Percentiles rank a stretch among this genome's conserved stretches.
Conservation (phyloP, 2,113 vertebrate species). For the Australoheros scitulus region DNA sequence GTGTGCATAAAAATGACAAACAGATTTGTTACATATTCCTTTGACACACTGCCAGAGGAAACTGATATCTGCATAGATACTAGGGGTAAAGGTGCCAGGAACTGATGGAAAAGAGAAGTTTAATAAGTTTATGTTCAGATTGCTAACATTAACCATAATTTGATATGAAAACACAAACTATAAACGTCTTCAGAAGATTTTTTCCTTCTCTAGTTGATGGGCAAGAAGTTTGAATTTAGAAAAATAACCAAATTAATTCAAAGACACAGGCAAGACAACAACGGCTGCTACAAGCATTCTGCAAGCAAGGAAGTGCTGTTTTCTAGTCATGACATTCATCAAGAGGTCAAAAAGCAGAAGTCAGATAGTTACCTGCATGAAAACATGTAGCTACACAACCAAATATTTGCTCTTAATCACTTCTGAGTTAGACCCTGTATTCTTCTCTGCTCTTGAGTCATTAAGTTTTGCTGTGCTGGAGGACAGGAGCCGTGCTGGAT, state of each 20-base stretch:
- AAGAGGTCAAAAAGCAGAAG: no score
- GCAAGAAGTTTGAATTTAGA: no score
- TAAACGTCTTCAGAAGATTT: no score
- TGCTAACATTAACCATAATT: not conserved
- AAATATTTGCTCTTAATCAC: constrained; percentile 17
- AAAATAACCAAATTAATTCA: no score
- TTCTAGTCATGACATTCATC: no score
- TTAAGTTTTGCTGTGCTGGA: constrained; percentile 9
- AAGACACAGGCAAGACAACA: no score
- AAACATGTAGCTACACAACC: not conserved
- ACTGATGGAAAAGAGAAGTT: not conserved
- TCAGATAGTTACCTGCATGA: no score
- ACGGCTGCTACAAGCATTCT: no score
- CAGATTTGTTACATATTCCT: constrained; percentile 27
- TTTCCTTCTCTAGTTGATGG: no score
- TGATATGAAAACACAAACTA: no score
- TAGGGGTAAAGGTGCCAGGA: not conserved
- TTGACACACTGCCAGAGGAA: not conserved
- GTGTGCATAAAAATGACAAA: constrained; percentile 38
- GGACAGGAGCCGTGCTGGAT: constrained; percentile 11
- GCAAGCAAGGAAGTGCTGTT: no score
- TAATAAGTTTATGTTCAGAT: not conserved
- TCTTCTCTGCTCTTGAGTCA: not conserved
- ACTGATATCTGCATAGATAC: not conserved
- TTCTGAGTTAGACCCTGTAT: not conserved